Evolutionary conservation across 2,888 invertebrate species (phyloP).

Genomic region (Drosophila mettleri): DNA sequence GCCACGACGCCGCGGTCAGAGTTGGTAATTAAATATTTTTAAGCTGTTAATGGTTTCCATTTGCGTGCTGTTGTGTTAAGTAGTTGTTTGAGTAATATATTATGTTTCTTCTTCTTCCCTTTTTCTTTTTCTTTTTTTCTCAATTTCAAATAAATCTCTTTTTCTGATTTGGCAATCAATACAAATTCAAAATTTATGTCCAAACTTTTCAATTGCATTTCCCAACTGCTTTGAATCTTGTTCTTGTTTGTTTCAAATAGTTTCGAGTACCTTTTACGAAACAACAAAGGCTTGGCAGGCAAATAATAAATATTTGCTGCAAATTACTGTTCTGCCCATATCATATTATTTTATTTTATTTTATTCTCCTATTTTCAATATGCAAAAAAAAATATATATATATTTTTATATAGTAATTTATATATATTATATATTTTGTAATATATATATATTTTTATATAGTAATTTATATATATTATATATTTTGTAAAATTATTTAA

Average conservation of each 20-base stretch:
- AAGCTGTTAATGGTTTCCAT: slow-evolving; percentile 80
- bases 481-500: no score
- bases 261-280: slow-evolving; percentile 34
- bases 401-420: no score
- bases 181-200: slow-evolving; percentile 1
- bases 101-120: slow-evolving; percentile 4
- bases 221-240: slow-evolving; percentile 36
- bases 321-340: not conserved
- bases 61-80: slow-evolving; percentile 70
- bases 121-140: no score
- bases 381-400: no score
- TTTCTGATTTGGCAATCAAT: slow-evolving; percentile 40
- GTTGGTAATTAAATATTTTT: slow-evolving; percentile 79
- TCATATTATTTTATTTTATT: no score
- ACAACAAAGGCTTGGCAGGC: not conserved
- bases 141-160: not conserved
- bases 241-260: slow-evolving; percentile 30
- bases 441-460: no score
- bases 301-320: not conserved
- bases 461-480: no score
- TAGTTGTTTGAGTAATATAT: slow-evolving; percentile 69
- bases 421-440: no score
- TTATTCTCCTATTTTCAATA: no score
- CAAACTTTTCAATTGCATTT: slow-evolving; percentile 52
- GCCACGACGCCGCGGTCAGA: slow-evolving; percentile 11